Conservation (phyloP, 1,140 invertebrate species). For the Muscidifurax raptorellus region DNA sequence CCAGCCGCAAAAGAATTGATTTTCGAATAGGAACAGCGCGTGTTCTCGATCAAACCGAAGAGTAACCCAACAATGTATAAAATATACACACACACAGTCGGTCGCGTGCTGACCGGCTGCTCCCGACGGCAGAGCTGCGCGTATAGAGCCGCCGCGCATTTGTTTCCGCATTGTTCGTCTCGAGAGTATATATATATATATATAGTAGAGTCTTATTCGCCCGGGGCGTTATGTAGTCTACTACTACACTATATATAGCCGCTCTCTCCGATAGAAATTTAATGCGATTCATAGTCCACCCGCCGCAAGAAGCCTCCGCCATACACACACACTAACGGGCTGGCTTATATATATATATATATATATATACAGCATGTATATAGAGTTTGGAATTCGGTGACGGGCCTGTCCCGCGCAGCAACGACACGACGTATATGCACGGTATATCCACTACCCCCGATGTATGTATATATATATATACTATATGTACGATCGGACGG, state of each 20-base stretch:
- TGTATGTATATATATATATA: neutral
- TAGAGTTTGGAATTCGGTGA: neutral
- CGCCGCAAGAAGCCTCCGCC: neutral
- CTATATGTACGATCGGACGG: neutral
- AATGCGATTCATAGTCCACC: conserved; percentile 15
- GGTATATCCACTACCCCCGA: neutral
- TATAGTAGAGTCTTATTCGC: neutral
- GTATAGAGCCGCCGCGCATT: neutral
- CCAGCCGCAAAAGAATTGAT: neutral
- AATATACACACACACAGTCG: neutral
- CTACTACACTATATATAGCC: neutral
- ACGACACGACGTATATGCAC: conserved; percentile 25
- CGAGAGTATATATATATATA: no score
- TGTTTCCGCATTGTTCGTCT: neutral
- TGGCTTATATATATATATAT: neutral
- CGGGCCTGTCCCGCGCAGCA: conserved; percentile 63
- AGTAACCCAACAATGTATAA: neutral
- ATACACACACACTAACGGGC: neutral
- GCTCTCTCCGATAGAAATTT: conserved; percentile 4
- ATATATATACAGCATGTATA: neutral
- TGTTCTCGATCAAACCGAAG: neutral
- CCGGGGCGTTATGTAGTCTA: neutral
- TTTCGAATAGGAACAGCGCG: neutral
- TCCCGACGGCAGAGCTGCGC: neutral
- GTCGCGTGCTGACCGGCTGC: neutral